Evolutionary conservation across 2,113 vertebrate genomes (phyloP).

Genomic region (Columba livia): DNA sequence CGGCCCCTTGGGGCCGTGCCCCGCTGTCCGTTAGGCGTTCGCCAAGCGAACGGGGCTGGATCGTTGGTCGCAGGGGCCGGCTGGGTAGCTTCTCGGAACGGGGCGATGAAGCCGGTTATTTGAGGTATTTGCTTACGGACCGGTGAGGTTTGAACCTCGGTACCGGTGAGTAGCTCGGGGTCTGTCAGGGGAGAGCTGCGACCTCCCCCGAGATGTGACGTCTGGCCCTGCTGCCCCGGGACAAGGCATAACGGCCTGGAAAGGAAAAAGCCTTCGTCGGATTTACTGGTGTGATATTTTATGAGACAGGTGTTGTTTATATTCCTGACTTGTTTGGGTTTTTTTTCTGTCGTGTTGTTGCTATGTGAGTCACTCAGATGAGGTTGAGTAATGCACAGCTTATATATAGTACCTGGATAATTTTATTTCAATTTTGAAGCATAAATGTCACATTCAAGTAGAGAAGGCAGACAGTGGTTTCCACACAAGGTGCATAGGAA

Average conservation of each 20-base stretch:
- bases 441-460: fast-evolving
- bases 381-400: not conserved
- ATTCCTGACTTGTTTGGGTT: no score
- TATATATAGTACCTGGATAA: not conserved
- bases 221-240: not conserved
- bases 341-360: not conserved
- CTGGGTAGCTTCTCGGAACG: fast-evolving
- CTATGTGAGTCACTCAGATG: not conserved
- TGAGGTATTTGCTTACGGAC: not conserved
- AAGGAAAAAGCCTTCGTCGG: fast-evolving
- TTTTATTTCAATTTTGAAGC: not conserved
- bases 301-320: not conserved
- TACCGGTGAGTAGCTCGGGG: not conserved
- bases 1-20: fast-evolving
- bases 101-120: fast-evolving
- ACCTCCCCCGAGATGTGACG: not conserved
- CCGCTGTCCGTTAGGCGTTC: not conserved
- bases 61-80: no score
- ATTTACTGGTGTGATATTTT: not conserved
- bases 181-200: not conserved
- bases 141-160: no score
- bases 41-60: fast-evolving
- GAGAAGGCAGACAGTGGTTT: not conserved
- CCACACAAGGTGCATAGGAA: not conserved
- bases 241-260: no score